Percentiles rank a stretch among this genome's conserved stretches.
phyloP scores from a whole-genome alignment of 2,113 vertebrate genomes.

The Callopanchax toddi region DNA sequence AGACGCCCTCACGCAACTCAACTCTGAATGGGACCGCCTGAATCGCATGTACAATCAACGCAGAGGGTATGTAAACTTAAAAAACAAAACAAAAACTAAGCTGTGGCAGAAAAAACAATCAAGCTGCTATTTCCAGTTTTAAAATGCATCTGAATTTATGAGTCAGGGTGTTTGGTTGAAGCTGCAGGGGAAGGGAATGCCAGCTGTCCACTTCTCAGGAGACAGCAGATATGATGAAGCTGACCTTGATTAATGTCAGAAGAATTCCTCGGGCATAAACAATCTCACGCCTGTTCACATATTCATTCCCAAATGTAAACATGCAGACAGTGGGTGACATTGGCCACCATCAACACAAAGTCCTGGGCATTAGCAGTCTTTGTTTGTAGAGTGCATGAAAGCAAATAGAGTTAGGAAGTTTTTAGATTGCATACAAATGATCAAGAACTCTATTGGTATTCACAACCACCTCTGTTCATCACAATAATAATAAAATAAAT shows the following conservation, averaged over 20 bases:
- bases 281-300: conserved; percentile 20
- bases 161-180: conserved; percentile 9
- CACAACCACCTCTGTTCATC: no score
- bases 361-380: conserved; percentile 38
- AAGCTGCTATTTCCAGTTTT: neutral
- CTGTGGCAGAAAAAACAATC: no score
- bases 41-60: conserved; percentile 90
- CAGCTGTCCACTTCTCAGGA: conserved; percentile 35
- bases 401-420: conserved; percentile 42
- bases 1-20: conserved; percentile 87
- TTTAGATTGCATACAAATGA: conserved; percentile 30
- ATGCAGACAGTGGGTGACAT: conserved; percentile 36
- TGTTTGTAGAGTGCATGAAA: conserved; percentile 33
- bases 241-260: conserved; percentile 55
- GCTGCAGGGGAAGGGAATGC: conserved; percentile 32
- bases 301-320: conserved; percentile 20
- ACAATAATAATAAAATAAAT: no score
- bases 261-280: conserved; percentile 46
- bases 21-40: conserved; percentile 92
- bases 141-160: neutral
- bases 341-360: conserved; percentile 34
- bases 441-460: conserved; percentile 13
- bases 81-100: neutral
- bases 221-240: conserved; percentile 22
- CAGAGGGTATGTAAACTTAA: conserved; percentile 83